Conservation (phyloP, 2,888 invertebrate genomes). For the Zaprionus lineosus region DNA sequence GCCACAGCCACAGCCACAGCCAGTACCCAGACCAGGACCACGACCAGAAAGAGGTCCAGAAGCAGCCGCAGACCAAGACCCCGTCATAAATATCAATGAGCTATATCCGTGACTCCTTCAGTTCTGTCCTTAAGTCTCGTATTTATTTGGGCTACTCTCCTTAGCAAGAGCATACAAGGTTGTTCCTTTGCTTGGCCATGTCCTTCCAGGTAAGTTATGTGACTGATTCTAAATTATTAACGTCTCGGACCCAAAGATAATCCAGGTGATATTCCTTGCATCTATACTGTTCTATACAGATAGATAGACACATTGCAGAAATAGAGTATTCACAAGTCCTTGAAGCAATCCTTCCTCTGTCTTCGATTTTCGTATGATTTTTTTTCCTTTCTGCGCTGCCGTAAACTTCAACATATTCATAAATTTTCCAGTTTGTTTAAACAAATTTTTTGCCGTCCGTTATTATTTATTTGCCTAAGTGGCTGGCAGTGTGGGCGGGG, state of each 20-base stretch:
- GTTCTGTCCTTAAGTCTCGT: constrained; percentile 16
- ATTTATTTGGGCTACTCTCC: constrained; percentile 5
- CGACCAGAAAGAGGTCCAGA: too few relatives aligned
- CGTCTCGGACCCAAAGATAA: too few relatives aligned
- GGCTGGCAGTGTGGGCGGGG: constrained; percentile 29
- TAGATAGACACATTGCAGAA: not conserved
- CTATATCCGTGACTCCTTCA: constrained; percentile 7
- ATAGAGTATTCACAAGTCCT: constrained; percentile 36
- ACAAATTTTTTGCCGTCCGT: constrained; percentile 61
- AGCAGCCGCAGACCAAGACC: constrained; percentile 4
- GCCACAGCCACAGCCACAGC: too few relatives aligned
- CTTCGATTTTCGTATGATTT: constrained; percentile 8
- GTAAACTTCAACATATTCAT: constrained; percentile 71
- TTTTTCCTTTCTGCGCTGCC: constrained; percentile 18
- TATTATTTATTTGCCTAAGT: constrained; percentile 76
- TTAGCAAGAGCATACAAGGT: not conserved
- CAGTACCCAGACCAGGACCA: too few relatives aligned
- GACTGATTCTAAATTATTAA: too few relatives aligned
- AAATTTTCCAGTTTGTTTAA: constrained; percentile 79
- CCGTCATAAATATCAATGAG: constrained; percentile 75
- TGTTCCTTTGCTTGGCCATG: not conserved
- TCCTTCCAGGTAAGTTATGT: too few relatives aligned
- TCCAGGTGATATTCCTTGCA: too few relatives aligned
- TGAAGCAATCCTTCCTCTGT: too few relatives aligned
- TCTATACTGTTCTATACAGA: too few relatives aligned